Percentiles rank a stretch among this genome's conserved stretches.
Conservation (phyloP, 2,888 invertebrate species). For the Hetaerina titia region DNA sequence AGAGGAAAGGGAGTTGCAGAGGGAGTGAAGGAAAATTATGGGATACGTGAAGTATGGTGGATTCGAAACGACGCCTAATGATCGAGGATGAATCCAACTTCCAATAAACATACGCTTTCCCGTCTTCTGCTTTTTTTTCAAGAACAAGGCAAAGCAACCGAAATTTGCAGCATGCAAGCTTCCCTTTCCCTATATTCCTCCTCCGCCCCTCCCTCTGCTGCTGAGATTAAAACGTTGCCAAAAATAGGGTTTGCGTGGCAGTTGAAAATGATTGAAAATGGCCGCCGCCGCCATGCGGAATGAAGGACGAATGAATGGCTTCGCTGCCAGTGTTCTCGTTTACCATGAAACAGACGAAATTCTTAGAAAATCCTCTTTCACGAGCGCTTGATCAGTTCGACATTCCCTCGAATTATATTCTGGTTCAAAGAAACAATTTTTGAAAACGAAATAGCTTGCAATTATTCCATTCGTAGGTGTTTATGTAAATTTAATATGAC, state of each 20-base stretch:
- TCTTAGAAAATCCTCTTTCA: neutral
- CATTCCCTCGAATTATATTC: neutral
- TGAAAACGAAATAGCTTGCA: neutral
- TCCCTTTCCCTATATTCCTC: neutral
- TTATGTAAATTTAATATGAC: neutral
- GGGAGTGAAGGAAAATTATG: conserved; percentile 54
- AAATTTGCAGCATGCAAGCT: conserved; percentile 60
- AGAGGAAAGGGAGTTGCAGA: neutral
- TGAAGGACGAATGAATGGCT: conserved; percentile 30
- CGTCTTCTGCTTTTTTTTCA: neutral
- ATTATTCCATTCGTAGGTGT: neutral
- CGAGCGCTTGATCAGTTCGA: neutral
- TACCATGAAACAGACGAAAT: neutral
- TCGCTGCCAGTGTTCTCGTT: neutral
- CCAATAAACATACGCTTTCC: conserved; percentile 45
- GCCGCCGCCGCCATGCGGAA: conserved; percentile 34
- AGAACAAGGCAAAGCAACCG: conserved; percentile 18
- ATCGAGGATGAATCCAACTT: conserved; percentile 43
- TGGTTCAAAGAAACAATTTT: neutral
- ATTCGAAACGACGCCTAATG: conserved; percentile 49
- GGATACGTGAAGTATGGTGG: conserved; percentile 60
- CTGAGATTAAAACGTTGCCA: conserved; percentile 58
- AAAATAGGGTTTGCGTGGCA: conserved; percentile 53
- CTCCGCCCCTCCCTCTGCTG: neutral
- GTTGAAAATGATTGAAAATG: conserved; percentile 46